These are phyloP conservation scores for Haliclona indistincta DNA, from an alignment of 37 sponge, comb jelly and placozoan species.

Conservation along the genomic window DNA sequence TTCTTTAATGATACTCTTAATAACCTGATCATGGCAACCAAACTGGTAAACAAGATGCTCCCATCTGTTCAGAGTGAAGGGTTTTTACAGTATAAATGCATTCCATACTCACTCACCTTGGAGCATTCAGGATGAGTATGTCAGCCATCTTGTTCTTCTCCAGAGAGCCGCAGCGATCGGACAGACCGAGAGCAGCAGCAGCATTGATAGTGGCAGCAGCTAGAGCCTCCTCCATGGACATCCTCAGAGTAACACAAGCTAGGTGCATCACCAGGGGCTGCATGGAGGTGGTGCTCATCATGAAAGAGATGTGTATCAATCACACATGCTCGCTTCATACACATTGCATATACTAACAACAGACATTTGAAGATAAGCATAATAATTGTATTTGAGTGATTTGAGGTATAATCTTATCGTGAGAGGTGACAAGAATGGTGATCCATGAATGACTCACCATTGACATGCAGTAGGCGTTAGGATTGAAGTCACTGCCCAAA, in stretches of 20 bases:
- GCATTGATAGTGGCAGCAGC: slow-evolving; percentile 96
- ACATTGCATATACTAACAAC: no score
- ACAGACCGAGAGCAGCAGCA: slow-evolving; percentile 89
- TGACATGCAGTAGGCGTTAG: slow-evolving; percentile 95
- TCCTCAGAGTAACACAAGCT: slow-evolving; percentile 83
- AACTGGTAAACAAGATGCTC: slow-evolving; percentile 96
- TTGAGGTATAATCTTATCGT: no score
- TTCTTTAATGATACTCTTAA: slow-evolving; percentile 70
- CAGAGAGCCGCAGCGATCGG: slow-evolving; percentile 81
- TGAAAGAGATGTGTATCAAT: no score
- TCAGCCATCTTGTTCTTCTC: slow-evolving; percentile 87
- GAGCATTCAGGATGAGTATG: slow-evolving; percentile 77
- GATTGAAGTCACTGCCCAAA: slow-evolving; percentile 98
- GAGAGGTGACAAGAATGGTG: no score
- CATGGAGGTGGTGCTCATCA: no score
- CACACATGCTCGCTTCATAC: no score
- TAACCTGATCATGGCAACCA: slow-evolving; percentile 71
- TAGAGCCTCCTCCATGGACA: slow-evolving; percentile 94
- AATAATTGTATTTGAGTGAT: no score
- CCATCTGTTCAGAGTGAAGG: slow-evolving; percentile 82
- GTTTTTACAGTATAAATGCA: slow-evolving; percentile 6
- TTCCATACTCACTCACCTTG: slow-evolving; percentile 53
- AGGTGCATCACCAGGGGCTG: slow-evolving; percentile 97
- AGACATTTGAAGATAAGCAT: no score
- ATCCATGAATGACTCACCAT: slow-evolving; percentile 72